These are phyloP conservation scores for Thunnus maccoyii DNA, from an alignment of 2,113 vertebrate genomes.

Conservation along the genomic window DNA sequence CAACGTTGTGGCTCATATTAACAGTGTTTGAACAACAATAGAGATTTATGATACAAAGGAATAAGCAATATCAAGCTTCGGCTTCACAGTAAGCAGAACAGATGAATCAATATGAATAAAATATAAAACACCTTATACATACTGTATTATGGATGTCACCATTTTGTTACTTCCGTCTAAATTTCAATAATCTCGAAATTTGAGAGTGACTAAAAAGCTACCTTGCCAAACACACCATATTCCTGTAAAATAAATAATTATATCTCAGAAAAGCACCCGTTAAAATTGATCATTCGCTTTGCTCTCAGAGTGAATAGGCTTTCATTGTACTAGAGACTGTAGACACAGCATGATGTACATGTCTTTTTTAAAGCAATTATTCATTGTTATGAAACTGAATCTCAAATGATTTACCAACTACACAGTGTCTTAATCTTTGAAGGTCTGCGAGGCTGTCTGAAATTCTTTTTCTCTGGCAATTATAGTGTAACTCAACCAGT, in stretches of 20 bases:
- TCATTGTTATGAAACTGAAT: background rate
- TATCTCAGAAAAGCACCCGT: background rate
- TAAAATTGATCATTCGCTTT: background rate
- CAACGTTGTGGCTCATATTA: no score
- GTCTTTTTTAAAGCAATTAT: background rate
- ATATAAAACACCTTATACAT: no score
- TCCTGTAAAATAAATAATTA: background rate
- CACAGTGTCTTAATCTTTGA: background rate
- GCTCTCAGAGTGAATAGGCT: background rate
- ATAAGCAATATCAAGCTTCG: no score
- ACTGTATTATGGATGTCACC: no score
- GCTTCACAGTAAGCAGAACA: no score
- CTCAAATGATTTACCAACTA: background rate
- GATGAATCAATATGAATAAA: no score
- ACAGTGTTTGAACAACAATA: no score
- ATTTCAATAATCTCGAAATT: background rate
- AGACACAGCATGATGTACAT: background rate
- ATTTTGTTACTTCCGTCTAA: background rate
- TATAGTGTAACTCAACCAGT: background rate
- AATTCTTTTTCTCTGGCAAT: background rate
- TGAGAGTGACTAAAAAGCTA: no score
- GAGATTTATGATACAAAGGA: no score
- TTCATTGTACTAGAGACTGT: background rate
- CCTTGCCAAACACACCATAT: background rate
- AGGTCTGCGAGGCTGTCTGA: background rate